phyloP scores from a whole-genome alignment of 1,140 invertebrate genomes.

The Drosophila santomea region DNA sequence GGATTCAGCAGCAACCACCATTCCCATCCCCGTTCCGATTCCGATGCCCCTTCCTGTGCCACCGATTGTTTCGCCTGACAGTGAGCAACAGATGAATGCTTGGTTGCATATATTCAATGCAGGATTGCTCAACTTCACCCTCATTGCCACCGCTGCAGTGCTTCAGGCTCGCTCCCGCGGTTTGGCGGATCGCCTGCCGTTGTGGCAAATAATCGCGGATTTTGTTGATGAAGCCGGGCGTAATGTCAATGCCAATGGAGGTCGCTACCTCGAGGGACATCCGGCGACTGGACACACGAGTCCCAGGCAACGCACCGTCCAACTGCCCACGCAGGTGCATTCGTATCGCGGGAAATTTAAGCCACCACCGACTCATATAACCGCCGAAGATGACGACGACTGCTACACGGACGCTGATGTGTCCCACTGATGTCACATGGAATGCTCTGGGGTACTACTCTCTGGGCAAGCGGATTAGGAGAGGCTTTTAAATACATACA shows the following conservation, averaged over 20 bases:
- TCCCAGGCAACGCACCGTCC: constrained; percentile 1
- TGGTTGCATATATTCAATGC: constrained; percentile 73
- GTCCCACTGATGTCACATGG: constrained; percentile 6
- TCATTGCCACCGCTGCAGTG: constrained; percentile 60
- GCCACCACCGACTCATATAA: constrained; percentile 60
- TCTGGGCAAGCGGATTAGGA: background rate
- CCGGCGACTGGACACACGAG: background rate
- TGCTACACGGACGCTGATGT: constrained; percentile 7
- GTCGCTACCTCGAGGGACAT: constrained; percentile 29
- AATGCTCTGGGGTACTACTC: no score
- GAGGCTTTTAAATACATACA: constrained; percentile 6
- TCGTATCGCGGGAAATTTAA: constrained; percentile 3
- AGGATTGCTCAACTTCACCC: constrained; percentile 64
- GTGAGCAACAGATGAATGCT: constrained; percentile 28
- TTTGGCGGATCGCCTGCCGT: constrained; percentile 26
- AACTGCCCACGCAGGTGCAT: background rate
- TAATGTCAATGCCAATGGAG: constrained; percentile 54
- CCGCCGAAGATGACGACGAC: constrained; percentile 71
- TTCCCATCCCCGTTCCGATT: background rate
- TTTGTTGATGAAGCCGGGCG: constrained; percentile 65
- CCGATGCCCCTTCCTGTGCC: constrained; percentile 37
- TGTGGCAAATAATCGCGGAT: constrained; percentile 69
- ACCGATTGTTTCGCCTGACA: constrained; percentile 21
- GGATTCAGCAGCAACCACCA: background rate
- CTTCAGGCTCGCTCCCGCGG: constrained; percentile 49